phyloP scores from a whole-genome alignment of 37 sponge, comb jelly and placozoan species.

The Corticium candelabrum region DNA sequence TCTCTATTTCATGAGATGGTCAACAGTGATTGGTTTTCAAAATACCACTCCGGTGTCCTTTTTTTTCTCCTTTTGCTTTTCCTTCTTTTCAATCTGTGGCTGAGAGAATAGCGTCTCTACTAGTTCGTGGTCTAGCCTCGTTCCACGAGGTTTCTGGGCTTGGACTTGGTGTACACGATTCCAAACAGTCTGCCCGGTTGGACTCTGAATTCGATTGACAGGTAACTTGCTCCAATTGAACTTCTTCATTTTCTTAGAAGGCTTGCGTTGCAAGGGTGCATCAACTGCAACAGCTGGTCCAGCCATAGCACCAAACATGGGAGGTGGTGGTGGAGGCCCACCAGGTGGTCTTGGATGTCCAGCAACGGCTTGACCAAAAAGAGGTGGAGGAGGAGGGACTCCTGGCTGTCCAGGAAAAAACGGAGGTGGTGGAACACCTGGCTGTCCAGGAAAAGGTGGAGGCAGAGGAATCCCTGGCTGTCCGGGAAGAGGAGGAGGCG shows the following conservation, averaged over 20 bases:
- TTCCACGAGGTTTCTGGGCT: neutral
- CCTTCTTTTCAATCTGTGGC: neutral
- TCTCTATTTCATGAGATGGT: too few species aligned
- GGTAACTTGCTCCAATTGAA: conserved; percentile 79
- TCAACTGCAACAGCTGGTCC: neutral
- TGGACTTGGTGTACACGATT: neutral
- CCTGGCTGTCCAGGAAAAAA: neutral
- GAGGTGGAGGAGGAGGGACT: neutral
- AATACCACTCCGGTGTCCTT: neutral
- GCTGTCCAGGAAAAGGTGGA: neutral
- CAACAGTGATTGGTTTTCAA: too few species aligned
- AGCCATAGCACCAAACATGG: neutral
- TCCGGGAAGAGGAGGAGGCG: neutral
- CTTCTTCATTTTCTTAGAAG: conserved; percentile 67
- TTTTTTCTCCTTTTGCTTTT: neutral
- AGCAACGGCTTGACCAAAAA: neutral
- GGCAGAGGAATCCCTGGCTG: neutral
- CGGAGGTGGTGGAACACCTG: conserved; percentile 1
- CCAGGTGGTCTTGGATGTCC: neutral
- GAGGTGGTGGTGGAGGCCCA: neutral
- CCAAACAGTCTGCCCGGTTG: neutral
- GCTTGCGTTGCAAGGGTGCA: conserved; percentile 23
- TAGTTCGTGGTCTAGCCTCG: neutral
- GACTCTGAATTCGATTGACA: conserved; percentile 11
- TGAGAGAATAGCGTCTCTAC: neutral